Base-by-base conservation (phyloP, 2,797 vertebrate genomes). In the Morus bassanus region DNA sequence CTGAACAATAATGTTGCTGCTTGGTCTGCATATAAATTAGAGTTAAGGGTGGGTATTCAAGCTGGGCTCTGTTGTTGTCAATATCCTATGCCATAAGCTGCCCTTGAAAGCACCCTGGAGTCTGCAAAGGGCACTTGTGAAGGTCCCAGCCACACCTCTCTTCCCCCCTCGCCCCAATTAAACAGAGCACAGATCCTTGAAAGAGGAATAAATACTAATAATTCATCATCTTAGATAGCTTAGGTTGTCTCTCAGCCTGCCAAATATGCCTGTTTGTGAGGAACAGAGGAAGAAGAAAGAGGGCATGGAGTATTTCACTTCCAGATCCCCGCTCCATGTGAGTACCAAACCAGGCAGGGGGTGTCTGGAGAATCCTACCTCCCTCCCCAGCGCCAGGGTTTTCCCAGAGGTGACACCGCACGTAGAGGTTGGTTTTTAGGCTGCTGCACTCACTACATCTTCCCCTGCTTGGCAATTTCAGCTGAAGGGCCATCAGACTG, bases 1-100 rank as follows among this genome's bases (percentile, higher is more conserved):
- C 96, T 97, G 96, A 97, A 97, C 97, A 95, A 93, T 97, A 95
- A 96, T 94, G 92, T 96, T 96, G 41, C 57, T 91, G 95, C 95
- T 93, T 94, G 95, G 96, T 96, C 96, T 98, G 96, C 95, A 97
- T 97, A 84, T 97, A 95, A 97, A 98, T 97, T 93, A 97, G 96
- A 88, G 89, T 94, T 88, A 92, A 96, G 96, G 93, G 91, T 94
- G 89, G 84, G 43, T 92, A 69, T 91, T 95, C 91, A 95, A 85
- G 67, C 92, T 73, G 31, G 86, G 82, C 72, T 97, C 48, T 93
- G 72, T 88, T 90, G 85, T 86, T 97, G 90, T 97, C 88, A 92
- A 73, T 94, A 93, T 76, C 78, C 82, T 87, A 25, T 74, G 69
- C 73, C 83, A 82, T 65, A 79, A 92, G 59, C 80, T 93, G 92